Conservation (phyloP, 1,140 invertebrate species). For the Meloidogyne hapla region DNA sequence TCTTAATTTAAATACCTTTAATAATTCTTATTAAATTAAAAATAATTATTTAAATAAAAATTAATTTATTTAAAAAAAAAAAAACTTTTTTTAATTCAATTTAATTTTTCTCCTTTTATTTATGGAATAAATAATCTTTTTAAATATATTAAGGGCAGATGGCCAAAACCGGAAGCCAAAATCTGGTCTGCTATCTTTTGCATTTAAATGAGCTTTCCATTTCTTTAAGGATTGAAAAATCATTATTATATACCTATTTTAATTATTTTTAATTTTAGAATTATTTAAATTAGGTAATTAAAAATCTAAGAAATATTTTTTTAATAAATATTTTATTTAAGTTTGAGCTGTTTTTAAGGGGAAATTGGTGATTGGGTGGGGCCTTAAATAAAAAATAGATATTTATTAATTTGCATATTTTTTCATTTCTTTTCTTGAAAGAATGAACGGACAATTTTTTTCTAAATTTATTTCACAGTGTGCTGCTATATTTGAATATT, state of each 20-base stretch:
- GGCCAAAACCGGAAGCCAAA: background rate
- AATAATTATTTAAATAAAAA: no score
- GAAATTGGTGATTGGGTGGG: no score
- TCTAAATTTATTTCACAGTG: background rate
- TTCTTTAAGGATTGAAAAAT: no score
- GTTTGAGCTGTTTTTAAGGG: no score
- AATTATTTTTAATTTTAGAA: no score
- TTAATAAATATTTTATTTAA: no score
- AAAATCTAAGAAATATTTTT: no score
- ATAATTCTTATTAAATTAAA: no score
- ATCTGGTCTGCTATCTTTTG: background rate
- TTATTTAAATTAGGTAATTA: no score
- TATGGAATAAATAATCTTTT: background rate
- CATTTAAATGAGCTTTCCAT: background rate
- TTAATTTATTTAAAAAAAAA: no score
- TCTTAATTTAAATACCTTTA: no score
- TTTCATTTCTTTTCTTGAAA: background rate
- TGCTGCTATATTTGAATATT: background rate
- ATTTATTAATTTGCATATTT: conserved; percentile 1
- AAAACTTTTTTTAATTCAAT: background rate
- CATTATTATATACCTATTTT: no score
- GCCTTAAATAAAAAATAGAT: background rate
- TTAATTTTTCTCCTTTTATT: background rate
- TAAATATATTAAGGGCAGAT: background rate
- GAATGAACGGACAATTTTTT: background rate